A percentile compares a stretch with the other conserved stretches of the same genome.
These are phyloP conservation scores for Lophotis ruficrista DNA, from an alignment of 2,113 vertebrate genomes.

Conservation along the genomic window DNA sequence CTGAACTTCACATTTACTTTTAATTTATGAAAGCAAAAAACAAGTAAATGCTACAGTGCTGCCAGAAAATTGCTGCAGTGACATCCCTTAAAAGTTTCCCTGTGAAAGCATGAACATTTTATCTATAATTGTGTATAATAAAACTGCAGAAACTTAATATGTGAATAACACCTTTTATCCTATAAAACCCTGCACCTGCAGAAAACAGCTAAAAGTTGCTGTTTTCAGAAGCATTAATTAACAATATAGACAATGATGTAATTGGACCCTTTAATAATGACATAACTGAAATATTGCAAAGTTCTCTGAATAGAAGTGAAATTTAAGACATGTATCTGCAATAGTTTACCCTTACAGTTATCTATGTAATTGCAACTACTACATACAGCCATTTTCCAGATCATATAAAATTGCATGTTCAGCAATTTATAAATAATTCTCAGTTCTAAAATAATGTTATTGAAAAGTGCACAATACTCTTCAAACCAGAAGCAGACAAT, in stretches of 20 bases:
- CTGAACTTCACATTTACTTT: slow-evolving; percentile 74
- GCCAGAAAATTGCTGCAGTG: slow-evolving; percentile 65
- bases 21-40: slow-evolving; percentile 52
- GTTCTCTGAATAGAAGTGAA: slow-evolving; percentile 65
- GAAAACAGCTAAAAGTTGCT: slow-evolving; percentile 61
- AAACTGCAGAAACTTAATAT: slow-evolving; percentile 56
- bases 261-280: slow-evolving; percentile 63
- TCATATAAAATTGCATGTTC: slow-evolving; percentile 76
- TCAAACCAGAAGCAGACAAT: slow-evolving; percentile 71
- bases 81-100: slow-evolving; percentile 68
- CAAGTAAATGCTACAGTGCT: slow-evolving; percentile 54
- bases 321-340: slow-evolving; percentile 73
- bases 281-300: slow-evolving; percentile 63
- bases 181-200: slow-evolving; percentile 77
- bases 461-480: slow-evolving; percentile 71
- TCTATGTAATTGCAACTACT: slow-evolving; percentile 71
- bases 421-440: slow-evolving; percentile 80
- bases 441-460: slow-evolving; percentile 74
- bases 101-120: slow-evolving; percentile 47
- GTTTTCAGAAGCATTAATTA: slow-evolving; percentile 57
- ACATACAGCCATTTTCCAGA: slow-evolving; percentile 73
- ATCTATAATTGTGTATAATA: neutral
- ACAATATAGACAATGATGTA: slow-evolving; percentile 66
- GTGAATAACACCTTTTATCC: slow-evolving; percentile 29
- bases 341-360: slow-evolving; percentile 71